Percentiles rank a stretch among this genome's conserved stretches.
phyloP scores from a whole-genome alignment of 2,113 vertebrate genomes.

The Leptocoma aspasia region DNA sequence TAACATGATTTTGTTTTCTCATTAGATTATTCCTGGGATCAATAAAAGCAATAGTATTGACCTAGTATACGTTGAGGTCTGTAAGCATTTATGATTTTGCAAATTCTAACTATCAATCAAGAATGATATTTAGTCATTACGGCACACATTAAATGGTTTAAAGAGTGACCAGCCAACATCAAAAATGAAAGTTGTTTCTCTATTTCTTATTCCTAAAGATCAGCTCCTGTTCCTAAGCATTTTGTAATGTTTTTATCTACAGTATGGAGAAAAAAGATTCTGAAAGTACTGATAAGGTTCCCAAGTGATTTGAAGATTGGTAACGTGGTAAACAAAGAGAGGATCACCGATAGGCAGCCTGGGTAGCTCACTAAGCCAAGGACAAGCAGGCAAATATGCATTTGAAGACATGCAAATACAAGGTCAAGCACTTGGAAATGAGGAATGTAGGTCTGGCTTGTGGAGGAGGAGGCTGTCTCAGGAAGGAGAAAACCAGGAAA shows the following conservation, averaged over 20 bases:
- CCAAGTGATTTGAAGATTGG: neutral
- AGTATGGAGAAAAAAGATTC: neutral
- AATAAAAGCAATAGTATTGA: conserved; percentile 33
- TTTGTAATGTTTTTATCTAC: neutral
- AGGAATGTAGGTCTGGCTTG: neutral
- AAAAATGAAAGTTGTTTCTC: neutral
- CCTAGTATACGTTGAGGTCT: neutral
- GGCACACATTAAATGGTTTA: neutral
- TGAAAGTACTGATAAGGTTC: neutral
- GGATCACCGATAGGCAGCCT: neutral
- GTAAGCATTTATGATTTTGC: conserved; percentile 16
- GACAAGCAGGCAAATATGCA: neutral
- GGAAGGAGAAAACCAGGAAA: neutral
- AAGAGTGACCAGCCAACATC: neutral
- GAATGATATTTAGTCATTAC: neutral
- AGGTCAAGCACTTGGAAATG: neutral
- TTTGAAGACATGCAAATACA: neutral
- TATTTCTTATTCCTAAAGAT: neutral
- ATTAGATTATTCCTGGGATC: neutral
- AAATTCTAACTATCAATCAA: neutral
- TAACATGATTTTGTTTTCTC: neutral
- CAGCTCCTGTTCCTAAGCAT: neutral
- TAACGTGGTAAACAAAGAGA: neutral
- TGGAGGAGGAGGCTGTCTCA: neutral
- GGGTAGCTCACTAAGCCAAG: neutral